Evolutionary conservation across 1,140 invertebrate genomes (phyloP).

Genomic region (Neodiprion pinetum): DNA sequence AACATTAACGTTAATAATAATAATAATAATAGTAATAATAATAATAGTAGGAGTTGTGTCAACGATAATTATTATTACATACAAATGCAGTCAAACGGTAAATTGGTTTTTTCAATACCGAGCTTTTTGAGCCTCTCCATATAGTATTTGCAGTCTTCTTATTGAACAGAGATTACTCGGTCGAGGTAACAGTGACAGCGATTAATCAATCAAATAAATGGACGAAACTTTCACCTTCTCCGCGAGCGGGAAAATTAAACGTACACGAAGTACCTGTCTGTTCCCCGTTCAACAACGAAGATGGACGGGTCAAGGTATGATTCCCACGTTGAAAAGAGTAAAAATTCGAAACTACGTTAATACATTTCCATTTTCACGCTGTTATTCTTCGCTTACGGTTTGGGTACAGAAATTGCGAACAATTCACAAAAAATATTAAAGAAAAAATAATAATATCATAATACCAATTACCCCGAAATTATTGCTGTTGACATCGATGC

Average conservation of each 20-base stretch:
- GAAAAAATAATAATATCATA: too few species aligned
- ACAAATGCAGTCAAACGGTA: not conserved
- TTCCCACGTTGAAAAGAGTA: too few species aligned
- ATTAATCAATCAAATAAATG: not conserved
- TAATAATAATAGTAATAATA: too few species aligned
- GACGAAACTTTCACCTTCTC: not conserved
- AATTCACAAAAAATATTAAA: too few species aligned
- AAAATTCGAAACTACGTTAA: too few species aligned
- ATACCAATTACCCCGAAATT: too few species aligned
- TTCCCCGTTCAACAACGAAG: not conserved
- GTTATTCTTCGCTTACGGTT: too few species aligned
- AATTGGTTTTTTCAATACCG: not conserved
- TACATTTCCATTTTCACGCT: too few species aligned
- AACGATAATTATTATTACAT: not conserved
- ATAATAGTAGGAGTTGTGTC: too few species aligned
- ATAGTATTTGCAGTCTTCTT: not conserved
- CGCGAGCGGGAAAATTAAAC: not conserved
- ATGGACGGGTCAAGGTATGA: not conserved
- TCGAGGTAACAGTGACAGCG: not conserved
- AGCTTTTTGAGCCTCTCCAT: not conserved
- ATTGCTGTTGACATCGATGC: too few species aligned
- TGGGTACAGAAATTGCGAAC: too few species aligned
- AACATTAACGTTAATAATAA: too few species aligned
- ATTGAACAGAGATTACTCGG: not conserved
- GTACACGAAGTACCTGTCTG: not conserved